Conservation (phyloP, 2,888 invertebrate genomes). For the Barypeithes pellucidus region DNA sequence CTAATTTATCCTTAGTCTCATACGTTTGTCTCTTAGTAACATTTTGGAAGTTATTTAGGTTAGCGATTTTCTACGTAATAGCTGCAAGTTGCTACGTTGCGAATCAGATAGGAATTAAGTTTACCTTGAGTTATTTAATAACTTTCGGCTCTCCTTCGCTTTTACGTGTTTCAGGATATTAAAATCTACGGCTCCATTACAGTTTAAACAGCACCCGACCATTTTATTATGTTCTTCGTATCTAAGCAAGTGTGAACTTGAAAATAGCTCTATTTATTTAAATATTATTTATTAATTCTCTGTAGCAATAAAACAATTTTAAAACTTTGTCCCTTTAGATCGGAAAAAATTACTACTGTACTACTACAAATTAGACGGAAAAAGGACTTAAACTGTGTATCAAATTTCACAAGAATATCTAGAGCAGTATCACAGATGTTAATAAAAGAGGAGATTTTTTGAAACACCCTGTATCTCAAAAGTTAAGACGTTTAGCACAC, state of each 20-base stretch:
- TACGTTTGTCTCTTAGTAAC: constrained; percentile 51
- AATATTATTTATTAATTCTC: neutral
- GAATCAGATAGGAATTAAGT: constrained; percentile 51
- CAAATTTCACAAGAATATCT: no score
- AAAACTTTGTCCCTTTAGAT: no score
- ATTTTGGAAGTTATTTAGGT: constrained; percentile 51
- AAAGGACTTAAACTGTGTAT: no score
- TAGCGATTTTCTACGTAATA: constrained; percentile 49
- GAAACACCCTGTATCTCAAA: no score
- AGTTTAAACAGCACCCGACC: neutral
- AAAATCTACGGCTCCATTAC: constrained; percentile 4
- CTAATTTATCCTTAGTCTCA: constrained; percentile 49
- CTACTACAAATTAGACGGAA: no score
- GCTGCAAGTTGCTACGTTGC: constrained; percentile 44
- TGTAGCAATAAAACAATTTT: no score
- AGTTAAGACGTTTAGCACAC: no score
- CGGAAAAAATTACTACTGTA: no score
- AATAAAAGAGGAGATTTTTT: no score
- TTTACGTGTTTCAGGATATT: constrained; percentile 20
- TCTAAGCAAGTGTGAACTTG: no score
- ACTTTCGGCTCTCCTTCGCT: constrained; percentile 38
- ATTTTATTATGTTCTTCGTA: neutral
- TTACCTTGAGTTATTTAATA: constrained; percentile 50
- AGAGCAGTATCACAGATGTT: no score
- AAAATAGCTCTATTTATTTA: neutral